Evolutionary conservation across 1,140 invertebrate genomes (phyloP).

Genomic region (Camponotus floridanus): DNA sequence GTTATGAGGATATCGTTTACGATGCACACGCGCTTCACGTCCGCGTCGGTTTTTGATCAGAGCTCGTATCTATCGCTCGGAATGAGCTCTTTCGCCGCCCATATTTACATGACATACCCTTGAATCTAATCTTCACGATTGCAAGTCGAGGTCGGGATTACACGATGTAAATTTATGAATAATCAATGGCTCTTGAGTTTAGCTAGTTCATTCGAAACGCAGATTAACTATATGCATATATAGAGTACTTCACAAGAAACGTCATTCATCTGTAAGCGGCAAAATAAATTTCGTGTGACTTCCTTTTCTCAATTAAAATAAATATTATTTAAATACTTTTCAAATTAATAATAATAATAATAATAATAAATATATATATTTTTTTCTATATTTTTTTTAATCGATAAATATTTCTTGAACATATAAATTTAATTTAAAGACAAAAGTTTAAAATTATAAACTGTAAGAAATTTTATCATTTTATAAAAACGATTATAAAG

Average conservation of each 20-base stretch:
- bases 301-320: background rate
- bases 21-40: background rate
- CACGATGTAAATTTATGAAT: slow-evolving; percentile 50
- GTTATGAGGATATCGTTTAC: background rate
- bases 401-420: background rate
- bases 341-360: background rate
- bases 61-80: background rate
- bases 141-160: slow-evolving; percentile 47
- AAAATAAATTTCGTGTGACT: background rate
- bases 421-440: slow-evolving; percentile 4
- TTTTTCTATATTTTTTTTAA: too few relatives aligned
- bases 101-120: slow-evolving; percentile 58
- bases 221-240: background rate
- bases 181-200: slow-evolving; percentile 46
- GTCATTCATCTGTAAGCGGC: background rate
- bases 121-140: slow-evolving; percentile 65
- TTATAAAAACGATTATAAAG: background rate
- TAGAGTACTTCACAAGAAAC: background rate
- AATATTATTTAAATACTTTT: background rate
- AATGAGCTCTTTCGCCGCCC: slow-evolving; percentile 30
- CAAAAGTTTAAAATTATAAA: background rate
- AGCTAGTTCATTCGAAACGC: background rate
- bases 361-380: too few relatives aligned
- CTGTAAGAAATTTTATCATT: background rate
- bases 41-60: background rate